Base-by-base conservation (phyloP, 92 coral and sea anemone genomes). In the Porites evermanni region DNA sequence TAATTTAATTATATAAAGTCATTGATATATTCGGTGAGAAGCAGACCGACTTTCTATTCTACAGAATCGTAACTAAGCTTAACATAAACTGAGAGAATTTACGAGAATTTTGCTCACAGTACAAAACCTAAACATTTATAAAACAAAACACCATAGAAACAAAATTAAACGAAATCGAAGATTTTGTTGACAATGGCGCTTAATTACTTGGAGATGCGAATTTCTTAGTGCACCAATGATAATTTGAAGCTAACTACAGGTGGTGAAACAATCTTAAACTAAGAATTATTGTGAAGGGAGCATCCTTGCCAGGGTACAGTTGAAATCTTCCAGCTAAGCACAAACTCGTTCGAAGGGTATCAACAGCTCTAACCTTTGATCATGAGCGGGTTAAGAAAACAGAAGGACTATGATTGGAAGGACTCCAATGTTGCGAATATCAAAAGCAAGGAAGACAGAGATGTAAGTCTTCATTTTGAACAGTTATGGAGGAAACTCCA, bases 381-480 rank as follows among this genome's bases (percentile, higher is more conserved):
- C 59, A 83, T 83, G 87, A 65, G 80, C 52, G 74, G 87, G 2
- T 17, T 73, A 32, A 26, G 51, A 26, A 83, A 74, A 72, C 56
- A 71, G 9, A 74, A 83, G 19, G 64, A 63, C 11, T 83, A 83
- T n/a, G 51, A 83, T 1, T 74, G 60, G 73, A 73, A 23, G 23
- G 87, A 74, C 21, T 83, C 87, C 12, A 83, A 83, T 47, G 65
- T 74, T 7, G 80, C 21, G 9, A 50, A 4, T 26, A 2, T 83
- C 23, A 72, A 64, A 18, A 63, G 65, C 80, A 12, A 83, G 0
- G 66, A 83, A 24, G 87, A 83, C 80, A 73, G 13, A 73, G n/a
- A 51, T 50, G 87, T 83, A 24, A 21, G 72, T 13, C 26, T 77
- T 58, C 7, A 0, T 23, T 60, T 32, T 19, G 6, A 19, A 0